These are phyloP conservation scores for Drosophila robusta DNA, from an alignment of 2,888 invertebrate species.

Conservation along the genomic window DNA sequence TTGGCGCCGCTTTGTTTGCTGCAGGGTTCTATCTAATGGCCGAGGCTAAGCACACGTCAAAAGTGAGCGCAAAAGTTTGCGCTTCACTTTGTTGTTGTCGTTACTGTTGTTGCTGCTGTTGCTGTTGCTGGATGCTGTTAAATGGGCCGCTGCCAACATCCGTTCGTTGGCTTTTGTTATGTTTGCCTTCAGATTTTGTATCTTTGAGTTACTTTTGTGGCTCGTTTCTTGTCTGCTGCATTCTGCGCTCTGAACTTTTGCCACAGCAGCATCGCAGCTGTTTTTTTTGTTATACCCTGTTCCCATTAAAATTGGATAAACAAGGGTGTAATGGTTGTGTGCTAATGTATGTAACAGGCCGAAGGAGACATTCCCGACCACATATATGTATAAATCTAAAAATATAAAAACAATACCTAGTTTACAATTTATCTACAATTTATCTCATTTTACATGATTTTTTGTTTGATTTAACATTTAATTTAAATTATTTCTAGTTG, in stretches of 20 bases:
- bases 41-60: slow-evolving; percentile 69
- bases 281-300: slow-evolving; percentile 10
- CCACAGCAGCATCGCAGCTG: slow-evolving; percentile 39
- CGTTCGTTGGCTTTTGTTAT: slow-evolving; percentile 59
- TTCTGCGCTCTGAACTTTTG: slow-evolving; percentile 36
- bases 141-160: slow-evolving; percentile 52
- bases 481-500: too few relatives aligned
- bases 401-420: too few relatives aligned
- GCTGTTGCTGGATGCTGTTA: slow-evolving; percentile 40
- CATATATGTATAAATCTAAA: too few relatives aligned
- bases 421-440: too few relatives aligned
- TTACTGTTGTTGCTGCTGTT: slow-evolving; percentile 14
- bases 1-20: slow-evolving; percentile 61
- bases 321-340: too few relatives aligned
- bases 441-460: too few relatives aligned
- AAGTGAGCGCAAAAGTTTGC: slow-evolving; percentile 74
- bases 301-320: too few relatives aligned
- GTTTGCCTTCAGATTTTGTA: slow-evolving; percentile 56
- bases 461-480: too few relatives aligned
- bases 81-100: slow-evolving; percentile 50
- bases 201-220: slow-evolving; percentile 69
- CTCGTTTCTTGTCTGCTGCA: slow-evolving; percentile 32
- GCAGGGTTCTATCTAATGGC: slow-evolving; percentile 53
- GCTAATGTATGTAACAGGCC: too few relatives aligned
- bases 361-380: too few relatives aligned